Evolutionary conservation across 2,113 vertebrate species (phyloP), one percentile per base, ranked within the genome.

Genomic region (Chlamydotis undulata): DNA sequence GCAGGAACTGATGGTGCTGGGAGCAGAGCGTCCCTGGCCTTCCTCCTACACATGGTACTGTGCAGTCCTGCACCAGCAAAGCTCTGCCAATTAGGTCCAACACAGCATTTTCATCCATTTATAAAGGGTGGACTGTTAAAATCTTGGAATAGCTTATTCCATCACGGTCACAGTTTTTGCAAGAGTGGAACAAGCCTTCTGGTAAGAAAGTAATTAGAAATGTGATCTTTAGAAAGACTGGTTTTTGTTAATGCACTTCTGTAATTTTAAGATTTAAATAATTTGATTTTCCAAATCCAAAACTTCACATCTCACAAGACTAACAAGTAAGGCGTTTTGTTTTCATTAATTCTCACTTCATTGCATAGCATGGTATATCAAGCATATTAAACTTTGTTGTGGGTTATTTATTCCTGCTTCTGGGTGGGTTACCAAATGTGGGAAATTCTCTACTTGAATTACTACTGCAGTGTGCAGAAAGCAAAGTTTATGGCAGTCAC

Each of bases 231-330:
- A 75, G 50, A 90, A 93, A 67, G 49, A 70, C 29, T 82, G 10
- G 0, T 53, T 81, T 80, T 79, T 67, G 29, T 87, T 94, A 92
- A 91, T 8, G 5, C 37, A 37, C 24, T n/a, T 90, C 39, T 78
- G n/a, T 52, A 65, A 21, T 73, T 88, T 78, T 53, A 70, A 60
- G 56, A 73, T 15, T 69, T 77, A 39, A 93, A 80, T 93, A 53
- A 63, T 60, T n/a, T 79, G 16, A 78, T 17, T 53, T 97, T 97
- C 84, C 88, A 90, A 94, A 96, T 91, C 71, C 53, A 77, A 59
- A 68, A 29, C 39, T 88, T 92, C 67, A 68, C n/a, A 41, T 88
- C 78, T 75, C 21, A 33, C 19, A 70, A 63, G 71, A 73, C 57
- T 45, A 31, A 61, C 37, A 93, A 90, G 35, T 67, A 86, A 71